Base-by-base conservation (phyloP, 1,140 invertebrate genomes). In the Lepidurus arcticus region DNA sequence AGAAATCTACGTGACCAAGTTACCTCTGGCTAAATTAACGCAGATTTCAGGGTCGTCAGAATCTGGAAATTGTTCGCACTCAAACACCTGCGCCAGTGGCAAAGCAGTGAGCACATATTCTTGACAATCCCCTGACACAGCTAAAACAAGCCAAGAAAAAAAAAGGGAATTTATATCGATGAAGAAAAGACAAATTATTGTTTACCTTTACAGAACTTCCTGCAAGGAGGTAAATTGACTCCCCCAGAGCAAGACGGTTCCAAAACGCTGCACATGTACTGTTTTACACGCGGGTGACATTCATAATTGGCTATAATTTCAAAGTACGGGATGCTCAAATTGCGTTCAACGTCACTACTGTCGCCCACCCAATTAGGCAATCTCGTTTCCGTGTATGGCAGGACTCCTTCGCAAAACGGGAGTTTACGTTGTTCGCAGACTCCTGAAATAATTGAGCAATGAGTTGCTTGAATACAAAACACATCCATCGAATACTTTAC, bases 171-270 rank as follows among this genome's bases (percentile, higher is more conserved):
- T 44, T 13, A 75, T 43, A 2, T 74, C 10, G 78, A 79, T 53
- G 44, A 78, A 76, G 24, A 80, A 53, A 76, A 45, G 65, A 53
- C 13, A 26, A 73, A 45, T 42, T 42, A 11, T 5, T 13, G 16
- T 42, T 82, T 84, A 91, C 90, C 88, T 88, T 88, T 89, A 80
- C 90, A 91, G 79, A 90, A 87, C 80, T 87, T 88, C 53, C 88
- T 86, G 80, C 90, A 91, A 0, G 90, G 90, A 78, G 88, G 87
- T 80, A 89, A 85, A 79, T 87, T 87, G 1, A 89, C 87, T 45
- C 85, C 83, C 1, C 89, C 88, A 47, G 86, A 87, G 82, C 90
- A 91, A 76, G 90, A 89, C 0, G 90, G 90, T 81, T 91, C 90
- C 45, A 91, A 83, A 34, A 90, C 83, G 3, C 88, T 87, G 81